Evolutionary conservation across 2,797 vertebrate species (phyloP).

Genomic region (Rhinatrema bivittatum): DNA sequence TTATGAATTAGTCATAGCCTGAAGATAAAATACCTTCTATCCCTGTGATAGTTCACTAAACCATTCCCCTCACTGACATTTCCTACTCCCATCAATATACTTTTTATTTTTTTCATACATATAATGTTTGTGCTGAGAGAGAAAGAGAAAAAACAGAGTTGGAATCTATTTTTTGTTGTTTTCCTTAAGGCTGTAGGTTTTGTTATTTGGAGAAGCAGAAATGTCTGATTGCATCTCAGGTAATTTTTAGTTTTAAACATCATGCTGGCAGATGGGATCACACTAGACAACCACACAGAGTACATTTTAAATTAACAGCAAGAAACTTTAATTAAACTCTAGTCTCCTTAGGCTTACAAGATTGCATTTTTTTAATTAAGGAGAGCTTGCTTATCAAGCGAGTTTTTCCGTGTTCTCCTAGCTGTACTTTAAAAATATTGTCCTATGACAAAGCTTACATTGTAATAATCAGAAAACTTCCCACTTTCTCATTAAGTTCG

Average conservation of each 20-base stretch:
- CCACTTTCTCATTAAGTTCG: constrained; percentile 10
- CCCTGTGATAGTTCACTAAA: no score
- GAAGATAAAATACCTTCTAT: no score
- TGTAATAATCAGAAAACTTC: neutral
- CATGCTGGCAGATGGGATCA: constrained; percentile 12
- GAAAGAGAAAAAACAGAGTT: no score
- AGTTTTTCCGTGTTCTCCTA: constrained; percentile 3
- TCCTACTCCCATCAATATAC: no score
- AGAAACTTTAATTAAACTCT: constrained; percentile 15
- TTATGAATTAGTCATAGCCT: no score
- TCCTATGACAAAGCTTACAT: constrained; percentile 3
- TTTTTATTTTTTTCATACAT: no score
- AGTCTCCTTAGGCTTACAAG: constrained; percentile 10
- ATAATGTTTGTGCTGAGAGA: no score
- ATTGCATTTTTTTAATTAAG: constrained; percentile 12
- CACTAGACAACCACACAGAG: constrained; percentile 13
- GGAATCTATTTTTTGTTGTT: no score
- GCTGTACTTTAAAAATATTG: neutral
- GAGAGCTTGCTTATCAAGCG: constrained; percentile 10
- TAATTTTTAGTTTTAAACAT: neutral
- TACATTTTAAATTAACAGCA: constrained; percentile 21
- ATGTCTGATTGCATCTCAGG: no score
- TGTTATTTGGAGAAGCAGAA: no score
- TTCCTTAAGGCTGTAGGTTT: no score
- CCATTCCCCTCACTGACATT: no score